Evolutionary conservation across 2,888 invertebrate genomes (phyloP).

Genomic region (Cyclophora albipunctata): DNA sequence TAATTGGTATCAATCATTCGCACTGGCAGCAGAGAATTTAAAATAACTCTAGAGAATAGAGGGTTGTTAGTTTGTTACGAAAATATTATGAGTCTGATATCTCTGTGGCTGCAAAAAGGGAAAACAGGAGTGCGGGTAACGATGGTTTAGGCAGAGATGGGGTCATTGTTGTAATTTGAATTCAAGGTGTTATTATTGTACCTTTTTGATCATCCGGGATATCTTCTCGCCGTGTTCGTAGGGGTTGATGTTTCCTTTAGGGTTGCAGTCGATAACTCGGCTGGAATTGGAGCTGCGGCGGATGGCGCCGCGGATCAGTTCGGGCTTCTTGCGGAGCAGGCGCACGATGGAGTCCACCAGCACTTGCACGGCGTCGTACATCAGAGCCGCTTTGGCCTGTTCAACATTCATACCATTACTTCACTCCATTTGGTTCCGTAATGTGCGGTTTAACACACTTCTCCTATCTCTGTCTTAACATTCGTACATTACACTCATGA

Average conservation of each 20-base stretch:
- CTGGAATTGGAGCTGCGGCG: conserved; percentile 75
- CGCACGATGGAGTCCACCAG: conserved; percentile 91
- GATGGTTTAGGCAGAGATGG: neutral
- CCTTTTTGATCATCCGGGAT: conserved; percentile 86
- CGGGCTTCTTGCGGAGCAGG: conserved; percentile 86
- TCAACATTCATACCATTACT: conserved; percentile 9
- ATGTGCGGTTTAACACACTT: conserved; percentile 1
- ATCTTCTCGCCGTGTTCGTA: conserved; percentile 93
- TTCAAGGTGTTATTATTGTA: too few species aligned
- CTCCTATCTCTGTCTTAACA: neutral
- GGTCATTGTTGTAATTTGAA: conserved; percentile 3
- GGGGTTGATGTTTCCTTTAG: conserved; percentile 82
- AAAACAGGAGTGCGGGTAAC: neutral
- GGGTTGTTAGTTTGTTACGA: conserved; percentile 6
- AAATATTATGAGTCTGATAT: conserved; percentile 1
- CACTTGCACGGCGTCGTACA: conserved; percentile 94
- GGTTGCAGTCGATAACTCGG: conserved; percentile 86
- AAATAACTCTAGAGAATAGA: conserved; percentile 25
- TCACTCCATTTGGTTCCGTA: neutral
- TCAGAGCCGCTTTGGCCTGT: conserved; percentile 93
- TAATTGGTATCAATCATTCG: conserved; percentile 50
- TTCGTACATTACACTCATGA: too few species aligned
- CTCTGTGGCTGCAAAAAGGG: conserved; percentile 5
- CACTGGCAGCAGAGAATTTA: conserved; percentile 35
- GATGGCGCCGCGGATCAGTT: conserved; percentile 77